A percentile compares a stretch with the other conserved stretches of the same genome.
These are phyloP conservation scores for Drosophila funebris DNA, from an alignment of 1,140 invertebrate species.

Conservation along the genomic window DNA sequence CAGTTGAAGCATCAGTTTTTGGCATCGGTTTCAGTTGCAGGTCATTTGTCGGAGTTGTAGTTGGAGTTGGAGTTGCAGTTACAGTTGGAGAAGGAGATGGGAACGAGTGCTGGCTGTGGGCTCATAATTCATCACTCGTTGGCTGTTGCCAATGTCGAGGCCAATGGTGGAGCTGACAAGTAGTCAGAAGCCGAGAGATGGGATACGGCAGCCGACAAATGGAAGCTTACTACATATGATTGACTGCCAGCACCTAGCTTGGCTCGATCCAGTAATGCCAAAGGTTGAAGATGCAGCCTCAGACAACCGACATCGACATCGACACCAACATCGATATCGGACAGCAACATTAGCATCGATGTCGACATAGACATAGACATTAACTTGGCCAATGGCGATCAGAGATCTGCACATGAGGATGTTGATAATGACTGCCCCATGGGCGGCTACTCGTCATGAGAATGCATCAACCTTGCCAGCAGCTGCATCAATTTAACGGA, in stretches of 20 bases:
- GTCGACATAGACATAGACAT: conserved; percentile 1
- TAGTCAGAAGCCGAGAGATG: conserved; percentile 19
- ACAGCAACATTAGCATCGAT: neutral
- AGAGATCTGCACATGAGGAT: conserved; percentile 12
- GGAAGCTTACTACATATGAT: conserved; percentile 63
- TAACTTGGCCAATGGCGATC: neutral
- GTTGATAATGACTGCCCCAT: conserved; percentile 13
- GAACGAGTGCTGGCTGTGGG: neutral
- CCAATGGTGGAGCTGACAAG: neutral
- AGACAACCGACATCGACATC: neutral
- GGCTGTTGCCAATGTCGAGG: neutral
- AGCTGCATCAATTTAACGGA: conserved; percentile 66
- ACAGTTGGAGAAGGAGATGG: neutral
- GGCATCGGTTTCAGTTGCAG: conserved; percentile 14
- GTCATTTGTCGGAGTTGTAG: conserved; percentile 24
- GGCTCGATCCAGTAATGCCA: conserved; percentile 1
- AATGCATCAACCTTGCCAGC: neutral
- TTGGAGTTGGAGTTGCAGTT: neutral
- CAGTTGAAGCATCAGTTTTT: neutral
- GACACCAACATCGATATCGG: neutral
- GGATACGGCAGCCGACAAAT: conserved; percentile 38
- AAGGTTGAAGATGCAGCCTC: conserved; percentile 30
- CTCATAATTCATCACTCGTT: conserved; percentile 28
- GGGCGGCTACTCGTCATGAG: conserved; percentile 36
- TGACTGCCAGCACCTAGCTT: conserved; percentile 43